Conservation (phyloP, 2,888 invertebrate species). For the Noctua janthina region DNA sequence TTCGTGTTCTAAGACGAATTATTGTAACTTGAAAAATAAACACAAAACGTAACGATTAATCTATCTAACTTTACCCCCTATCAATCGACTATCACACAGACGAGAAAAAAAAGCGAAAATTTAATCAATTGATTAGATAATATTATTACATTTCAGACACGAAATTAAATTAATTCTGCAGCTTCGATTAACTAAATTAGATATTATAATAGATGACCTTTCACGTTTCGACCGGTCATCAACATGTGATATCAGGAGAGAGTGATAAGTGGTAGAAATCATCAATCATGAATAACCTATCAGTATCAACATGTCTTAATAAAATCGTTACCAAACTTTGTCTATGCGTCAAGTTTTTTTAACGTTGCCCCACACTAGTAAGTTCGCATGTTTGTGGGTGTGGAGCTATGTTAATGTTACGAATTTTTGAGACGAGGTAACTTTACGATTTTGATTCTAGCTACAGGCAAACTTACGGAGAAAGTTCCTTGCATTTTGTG, state of each 20-base stretch:
- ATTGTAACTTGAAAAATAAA: background rate
- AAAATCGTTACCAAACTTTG: constrained; percentile 42
- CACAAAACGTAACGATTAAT: background rate
- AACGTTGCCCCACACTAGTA: background rate
- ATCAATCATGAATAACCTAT: constrained; percentile 42
- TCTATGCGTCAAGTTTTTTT: constrained; percentile 16
- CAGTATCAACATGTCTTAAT: constrained; percentile 45
- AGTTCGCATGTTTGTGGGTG: background rate
- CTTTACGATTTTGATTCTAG: background rate
- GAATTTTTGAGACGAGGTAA: background rate
- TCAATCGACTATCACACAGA: constrained; percentile 11
- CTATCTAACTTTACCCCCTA: background rate
- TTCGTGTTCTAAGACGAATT: background rate
- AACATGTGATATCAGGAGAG: constrained; percentile 35
- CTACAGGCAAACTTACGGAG: background rate
- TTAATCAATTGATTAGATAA: constrained; percentile 43
- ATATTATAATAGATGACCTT: constrained; percentile 57
- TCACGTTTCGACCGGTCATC: constrained; percentile 46
- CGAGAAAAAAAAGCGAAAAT: constrained; percentile 18
- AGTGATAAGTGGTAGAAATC: constrained; percentile 46
- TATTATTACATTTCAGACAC: constrained; percentile 38
- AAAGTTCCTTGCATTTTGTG: background rate
- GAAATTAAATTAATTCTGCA: constrained; percentile 32
- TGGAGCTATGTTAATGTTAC: background rate
- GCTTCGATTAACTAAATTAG: constrained; percentile 47